A percentile compares a stretch with the other conserved stretches of the same genome.
phyloP scores from a whole-genome alignment of 2,888 invertebrate genomes.

The Cheilosia grossa region DNA sequence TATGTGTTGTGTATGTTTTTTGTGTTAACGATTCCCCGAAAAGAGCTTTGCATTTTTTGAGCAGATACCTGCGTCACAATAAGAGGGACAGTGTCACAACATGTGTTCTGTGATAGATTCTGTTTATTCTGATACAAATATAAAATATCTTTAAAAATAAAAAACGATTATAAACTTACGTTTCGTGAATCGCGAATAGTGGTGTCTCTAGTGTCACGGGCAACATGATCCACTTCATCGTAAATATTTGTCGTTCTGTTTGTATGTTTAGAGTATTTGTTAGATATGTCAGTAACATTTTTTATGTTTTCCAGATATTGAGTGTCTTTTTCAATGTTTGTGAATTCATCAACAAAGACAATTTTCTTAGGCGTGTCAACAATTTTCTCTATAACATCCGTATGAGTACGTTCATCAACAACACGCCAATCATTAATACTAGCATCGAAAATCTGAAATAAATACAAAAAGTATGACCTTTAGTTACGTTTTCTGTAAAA shows the following conservation, averaged over 20 bases:
- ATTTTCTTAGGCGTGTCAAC: conserved; percentile 82
- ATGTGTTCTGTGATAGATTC: no score
- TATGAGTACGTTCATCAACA: conserved; percentile 82
- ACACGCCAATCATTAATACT: conserved; percentile 83
- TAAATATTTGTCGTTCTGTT: conserved; percentile 80
- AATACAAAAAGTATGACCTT: background rate
- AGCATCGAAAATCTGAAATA: conserved; percentile 82
- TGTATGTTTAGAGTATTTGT: conserved; percentile 80
- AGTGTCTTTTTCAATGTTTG: conserved; percentile 83
- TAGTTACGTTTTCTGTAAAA: no score
- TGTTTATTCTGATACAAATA: background rate
- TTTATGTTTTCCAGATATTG: conserved; percentile 81
- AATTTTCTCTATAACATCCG: conserved; percentile 83
- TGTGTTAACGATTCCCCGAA: no score
- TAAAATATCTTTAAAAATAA: no score
- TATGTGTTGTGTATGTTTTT: no score
- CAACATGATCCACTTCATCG: conserved; percentile 81
- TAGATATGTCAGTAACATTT: conserved; percentile 80
- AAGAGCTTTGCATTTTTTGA: no score
- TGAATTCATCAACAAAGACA: conserved; percentile 82
- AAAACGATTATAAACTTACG: conserved; percentile 76
- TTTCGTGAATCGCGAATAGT: conserved; percentile 80
- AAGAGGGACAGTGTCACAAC: no score
- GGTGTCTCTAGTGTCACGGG: conserved; percentile 77
- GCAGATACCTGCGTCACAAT: no score